A percentile compares a stretch with the other conserved stretches of the same genome.
Conservation (phyloP, 2,888 invertebrate genomes). For the Bibio marci region DNA sequence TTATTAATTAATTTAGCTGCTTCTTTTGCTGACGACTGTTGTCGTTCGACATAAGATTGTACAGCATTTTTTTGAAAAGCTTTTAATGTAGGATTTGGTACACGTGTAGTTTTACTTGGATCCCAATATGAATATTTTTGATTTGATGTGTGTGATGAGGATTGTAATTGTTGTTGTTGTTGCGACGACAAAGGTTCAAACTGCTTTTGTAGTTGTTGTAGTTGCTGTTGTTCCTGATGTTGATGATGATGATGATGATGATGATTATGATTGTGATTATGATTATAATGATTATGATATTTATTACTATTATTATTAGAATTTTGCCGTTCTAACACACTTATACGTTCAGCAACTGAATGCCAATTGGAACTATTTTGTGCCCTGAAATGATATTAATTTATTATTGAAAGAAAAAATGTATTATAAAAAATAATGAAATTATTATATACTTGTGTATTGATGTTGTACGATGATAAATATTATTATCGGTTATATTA, state of each 20-base stretch:
- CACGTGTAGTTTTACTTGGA: slow-evolving; percentile 52
- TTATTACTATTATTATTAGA: slow-evolving; percentile 1
- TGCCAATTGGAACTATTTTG: slow-evolving; percentile 26
- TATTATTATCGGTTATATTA: background rate
- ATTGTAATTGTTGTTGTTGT: slow-evolving; percentile 18
- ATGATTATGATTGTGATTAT: background rate
- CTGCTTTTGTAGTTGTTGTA: slow-evolving; percentile 32
- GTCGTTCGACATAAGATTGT: slow-evolving; percentile 62
- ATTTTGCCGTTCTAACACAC: slow-evolving; percentile 39
- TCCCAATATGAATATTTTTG: slow-evolving; percentile 50
- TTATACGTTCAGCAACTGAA: slow-evolving; percentile 47
- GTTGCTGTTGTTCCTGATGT: slow-evolving; percentile 31
- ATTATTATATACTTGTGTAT: no score
- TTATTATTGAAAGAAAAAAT: background rate
- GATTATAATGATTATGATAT: slow-evolving; percentile 2
- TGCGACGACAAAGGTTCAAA: slow-evolving; percentile 19
- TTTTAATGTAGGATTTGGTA: slow-evolving; percentile 56
- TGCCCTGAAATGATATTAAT: background rate
- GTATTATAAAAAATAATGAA: background rate
- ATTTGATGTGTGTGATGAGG: slow-evolving; percentile 11
- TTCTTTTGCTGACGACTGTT: slow-evolving; percentile 31
- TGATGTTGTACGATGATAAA: no score
- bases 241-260: slow-evolving; percentile 26
- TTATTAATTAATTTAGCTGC: slow-evolving; percentile 15
- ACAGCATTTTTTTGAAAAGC: slow-evolving; percentile 70